Base-by-base conservation (phyloP, 2,113 vertebrate species). In the Pandion haliaetus region DNA sequence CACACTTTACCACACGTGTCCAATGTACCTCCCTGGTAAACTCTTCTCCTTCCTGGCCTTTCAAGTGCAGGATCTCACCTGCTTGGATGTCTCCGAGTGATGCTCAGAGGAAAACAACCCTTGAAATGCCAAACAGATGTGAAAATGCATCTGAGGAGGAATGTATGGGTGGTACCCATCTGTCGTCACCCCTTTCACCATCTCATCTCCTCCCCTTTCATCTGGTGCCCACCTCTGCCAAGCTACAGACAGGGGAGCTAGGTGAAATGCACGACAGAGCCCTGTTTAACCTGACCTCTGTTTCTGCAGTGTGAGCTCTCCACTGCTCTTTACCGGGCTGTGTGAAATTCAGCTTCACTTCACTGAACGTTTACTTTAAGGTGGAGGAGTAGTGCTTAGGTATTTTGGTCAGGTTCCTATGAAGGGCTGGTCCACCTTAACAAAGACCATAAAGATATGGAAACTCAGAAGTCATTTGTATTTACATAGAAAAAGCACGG, bases 121-220 rank as follows among this genome's bases (percentile, higher is more conserved):
- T 63, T 82, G 52, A 96, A 93, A 96, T 80, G 29, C 66, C 90
- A 88, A 96, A 89, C 88, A 96, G 96, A 95, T 95, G 94, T 91
- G 86, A 95, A 95, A 91, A 93, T 17, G 81, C 81, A 94, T 92
- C 65, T 38, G 38, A 61, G 58, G 44, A 70, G 54, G 77, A 95
- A 95, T 69, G 40, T 82, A 89, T 36, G 61, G 67, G 83, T 91
- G 44, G 28, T 76, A 82, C 82, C 38, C 32, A 74, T 93, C 93
- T 95, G 88, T 95, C 88, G 95, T 92, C 95, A 81, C 57, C 44
- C 83, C 28, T 95, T 95, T 94, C 81, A 94, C 77, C 83, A 54
- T 79, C 80, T 89, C 80, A 16, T 62, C 81, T 89, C 69, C 21
- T 82, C 45, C 36, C 12, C 57, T 92, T 87, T 92, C 57, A 94